Percentiles rank a stretch among this genome's conserved stretches.
Conservation (phyloP, 2,113 vertebrate genomes). For the Eclectus roratus region DNA sequence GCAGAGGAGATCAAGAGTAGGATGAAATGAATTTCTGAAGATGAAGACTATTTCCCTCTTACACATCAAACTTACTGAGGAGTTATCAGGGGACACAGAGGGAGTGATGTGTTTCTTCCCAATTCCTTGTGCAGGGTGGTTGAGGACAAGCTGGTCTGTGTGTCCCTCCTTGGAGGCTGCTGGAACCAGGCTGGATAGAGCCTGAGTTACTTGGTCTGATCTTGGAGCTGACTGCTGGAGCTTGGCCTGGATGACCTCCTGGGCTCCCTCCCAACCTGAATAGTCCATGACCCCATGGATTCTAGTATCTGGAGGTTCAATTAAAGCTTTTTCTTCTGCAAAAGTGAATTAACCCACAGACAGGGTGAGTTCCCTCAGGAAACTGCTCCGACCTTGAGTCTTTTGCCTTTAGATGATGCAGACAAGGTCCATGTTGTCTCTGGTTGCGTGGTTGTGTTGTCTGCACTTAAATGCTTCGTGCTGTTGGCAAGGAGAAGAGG, state of each 20-base stretch:
- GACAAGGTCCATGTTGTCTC: fast-evolving
- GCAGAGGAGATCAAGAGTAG: background rate
- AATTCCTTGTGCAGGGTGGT: fast-evolving
- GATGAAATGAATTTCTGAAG: background rate
- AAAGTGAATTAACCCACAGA: background rate
- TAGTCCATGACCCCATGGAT: background rate
- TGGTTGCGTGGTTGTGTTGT: fast-evolving
- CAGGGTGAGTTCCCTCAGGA: background rate
- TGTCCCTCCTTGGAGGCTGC: background rate
- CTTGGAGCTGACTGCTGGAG: fast-evolving
- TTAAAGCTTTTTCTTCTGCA: fast-evolving
- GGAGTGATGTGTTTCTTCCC: fast-evolving
- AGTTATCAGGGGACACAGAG: fast-evolving
- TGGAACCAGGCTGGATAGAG: background rate
- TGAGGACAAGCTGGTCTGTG: background rate
- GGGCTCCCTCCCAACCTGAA: background rate
- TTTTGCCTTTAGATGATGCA: fast-evolving
- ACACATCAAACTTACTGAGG: fast-evolving
- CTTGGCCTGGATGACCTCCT: background rate
- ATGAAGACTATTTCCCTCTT: background rate
- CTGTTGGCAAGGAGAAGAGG: background rate
- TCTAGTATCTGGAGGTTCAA: background rate
- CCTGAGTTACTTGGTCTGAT: background rate
- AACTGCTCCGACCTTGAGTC: fast-evolving
- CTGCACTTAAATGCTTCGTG: fast-evolving